Percentiles rank a stretch among this genome's conserved stretches.
Conservation (phyloP, 2,797 vertebrate genomes). For the Myiotriccus ornatus region DNA sequence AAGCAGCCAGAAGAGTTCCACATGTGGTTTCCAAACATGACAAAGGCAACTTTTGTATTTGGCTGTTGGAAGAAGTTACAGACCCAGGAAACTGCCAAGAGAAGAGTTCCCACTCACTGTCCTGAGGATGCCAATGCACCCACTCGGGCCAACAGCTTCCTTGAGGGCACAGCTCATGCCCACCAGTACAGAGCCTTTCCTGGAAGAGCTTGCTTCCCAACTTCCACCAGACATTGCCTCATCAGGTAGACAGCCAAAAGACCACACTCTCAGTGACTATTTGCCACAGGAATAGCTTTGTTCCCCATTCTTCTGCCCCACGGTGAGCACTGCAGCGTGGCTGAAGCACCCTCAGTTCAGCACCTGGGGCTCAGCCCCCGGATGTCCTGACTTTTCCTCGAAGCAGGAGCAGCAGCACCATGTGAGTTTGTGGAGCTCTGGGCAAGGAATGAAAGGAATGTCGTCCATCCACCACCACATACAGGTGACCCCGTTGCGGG, state of each 20-base stretch:
- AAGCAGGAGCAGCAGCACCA: background rate
- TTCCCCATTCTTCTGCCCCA: background rate
- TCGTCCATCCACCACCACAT: rapidly evolving
- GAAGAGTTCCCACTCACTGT: background rate
- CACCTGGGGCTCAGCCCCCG: background rate
- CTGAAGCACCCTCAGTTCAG: background rate
- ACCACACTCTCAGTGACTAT: rapidly evolving
- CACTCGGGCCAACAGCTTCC: background rate
- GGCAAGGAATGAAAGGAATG: background rate
- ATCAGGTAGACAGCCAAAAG: background rate
- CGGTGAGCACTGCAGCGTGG: rapidly evolving
- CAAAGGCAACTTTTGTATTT: slow-evolving; percentile 15
- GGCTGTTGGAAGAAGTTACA: slow-evolving; percentile 20
- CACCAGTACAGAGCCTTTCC: background rate
- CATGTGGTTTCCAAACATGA: background rate
- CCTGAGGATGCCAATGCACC: rapidly evolving
- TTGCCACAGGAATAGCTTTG: background rate
- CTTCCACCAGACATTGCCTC: background rate
- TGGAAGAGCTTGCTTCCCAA: rapidly evolving
- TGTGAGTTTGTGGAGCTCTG: background rate
- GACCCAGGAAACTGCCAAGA: background rate
- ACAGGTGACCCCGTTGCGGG: rapidly evolving
- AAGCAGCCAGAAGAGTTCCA: background rate
- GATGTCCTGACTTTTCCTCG: background rate
- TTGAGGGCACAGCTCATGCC: background rate